A percentile compares a stretch with the other conserved stretches of the same genome.
These are phyloP conservation scores for Caenorhabditis sp. DNA, from an alignment of 2,888 invertebrate species.

Conservation along the genomic window DNA sequence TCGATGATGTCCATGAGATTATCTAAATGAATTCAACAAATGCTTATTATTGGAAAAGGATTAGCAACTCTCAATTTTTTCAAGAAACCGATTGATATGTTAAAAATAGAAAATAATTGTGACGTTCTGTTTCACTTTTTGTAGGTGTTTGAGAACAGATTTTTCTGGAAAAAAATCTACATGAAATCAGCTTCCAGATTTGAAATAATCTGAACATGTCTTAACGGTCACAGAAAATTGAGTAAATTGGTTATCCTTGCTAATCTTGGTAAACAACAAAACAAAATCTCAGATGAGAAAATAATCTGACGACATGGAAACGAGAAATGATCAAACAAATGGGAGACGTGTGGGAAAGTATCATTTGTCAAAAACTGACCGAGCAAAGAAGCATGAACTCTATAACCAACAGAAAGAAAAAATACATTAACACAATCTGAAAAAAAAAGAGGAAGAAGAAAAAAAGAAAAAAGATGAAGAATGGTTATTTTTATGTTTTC, in stretches of 20 bases:
- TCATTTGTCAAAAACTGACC: conserved; percentile 25
- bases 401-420: not conserved
- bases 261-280: not conserved
- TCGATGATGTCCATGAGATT: no score
- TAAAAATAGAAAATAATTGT: no score
- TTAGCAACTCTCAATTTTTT: no score
- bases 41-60: no score
- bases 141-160: no score
- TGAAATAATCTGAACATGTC: no score
- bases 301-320: conserved; percentile 1
- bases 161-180: no score
- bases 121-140: no score
- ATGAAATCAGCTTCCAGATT: no score
- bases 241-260: not conserved
- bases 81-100: no score
- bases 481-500: not conserved
- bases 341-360: conserved; percentile 42
- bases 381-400: not conserved
- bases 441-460: not conserved
- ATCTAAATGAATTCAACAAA: no score
- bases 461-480: not conserved
- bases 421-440: not conserved
- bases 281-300: not conserved
- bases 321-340: conserved; percentile 1
- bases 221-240: no score